Conservation (phyloP, 2,888 invertebrate species). For the Drosophila differens region DNA sequence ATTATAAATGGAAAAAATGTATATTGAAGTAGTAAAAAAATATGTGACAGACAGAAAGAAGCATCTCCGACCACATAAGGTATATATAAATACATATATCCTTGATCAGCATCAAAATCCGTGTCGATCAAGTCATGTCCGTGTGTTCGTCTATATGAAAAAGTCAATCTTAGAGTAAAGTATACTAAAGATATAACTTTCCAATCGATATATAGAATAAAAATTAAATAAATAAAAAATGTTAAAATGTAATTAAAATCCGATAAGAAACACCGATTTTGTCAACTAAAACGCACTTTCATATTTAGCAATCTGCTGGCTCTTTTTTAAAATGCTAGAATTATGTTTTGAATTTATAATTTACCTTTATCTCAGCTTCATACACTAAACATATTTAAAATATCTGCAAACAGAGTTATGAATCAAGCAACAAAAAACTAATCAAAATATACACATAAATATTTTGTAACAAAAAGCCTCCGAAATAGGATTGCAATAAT, state of each 20-base stretch:
- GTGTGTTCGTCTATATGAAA: neutral
- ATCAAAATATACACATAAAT: neutral
- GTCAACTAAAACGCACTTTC: neutral
- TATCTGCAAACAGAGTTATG: neutral
- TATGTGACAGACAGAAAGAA: neutral
- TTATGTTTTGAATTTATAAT: neutral
- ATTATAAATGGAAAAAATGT: neutral
- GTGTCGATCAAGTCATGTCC: neutral
- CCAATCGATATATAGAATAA: neutral
- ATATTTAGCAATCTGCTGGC: accelerated
- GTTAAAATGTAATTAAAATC: neutral
- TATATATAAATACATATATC: neutral
- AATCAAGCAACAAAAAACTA: neutral
- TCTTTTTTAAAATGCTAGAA: accelerated
- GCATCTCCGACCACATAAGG: neutral
- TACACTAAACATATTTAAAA: neutral
- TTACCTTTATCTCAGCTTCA: neutral
- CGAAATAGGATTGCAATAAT: neutral
- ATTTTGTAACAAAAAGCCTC: neutral
- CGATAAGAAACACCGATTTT: neutral
- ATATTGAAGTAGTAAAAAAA: neutral
- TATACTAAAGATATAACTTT: neutral
- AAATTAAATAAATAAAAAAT: neutral
- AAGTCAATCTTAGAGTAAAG: neutral
- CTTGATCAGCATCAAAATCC: neutral